Evolutionary conservation across 2,888 invertebrate species (phyloP), one percentile per base, ranked within the genome.

Genomic region (Orthosia incerta): DNA sequence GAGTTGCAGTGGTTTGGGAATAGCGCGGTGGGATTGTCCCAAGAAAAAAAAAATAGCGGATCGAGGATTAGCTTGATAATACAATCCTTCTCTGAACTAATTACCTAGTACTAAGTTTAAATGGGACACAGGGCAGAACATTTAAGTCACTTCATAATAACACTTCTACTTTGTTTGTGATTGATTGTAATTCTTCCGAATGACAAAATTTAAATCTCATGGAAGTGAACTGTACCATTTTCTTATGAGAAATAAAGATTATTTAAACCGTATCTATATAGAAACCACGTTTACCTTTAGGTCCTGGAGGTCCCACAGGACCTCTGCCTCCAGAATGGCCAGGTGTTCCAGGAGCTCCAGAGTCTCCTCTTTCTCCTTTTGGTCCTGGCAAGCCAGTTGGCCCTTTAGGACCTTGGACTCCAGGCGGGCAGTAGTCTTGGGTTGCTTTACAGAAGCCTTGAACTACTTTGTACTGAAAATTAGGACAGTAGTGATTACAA

Each of bases 361-460:
- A 93, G 2, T 97, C 97, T 3, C 98, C 98, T 64, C 97, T 97
- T 4, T 97, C 96, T 4, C 98, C 98, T 63, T 97, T 96, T 4
- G 97, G 97, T 4, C 98, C 97, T 1, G 96, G 95, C 11, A 93
- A 89, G 0, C 97, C 97, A 0, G 95, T 93, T 0, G 96, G 95
- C 0, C 98, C 98, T 59, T 97, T 96, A 0, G 97, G 96, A 0
- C 97, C 97, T 50, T 97, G 97, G 0, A 97, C 97, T 0, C 97
- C 97, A 0, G 97, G 97, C 0, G 98, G 98, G 86, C 98, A 99
- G 90, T 98, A 98, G 72, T 98, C 98, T 88, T 98, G 98, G 0
- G 98, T 98, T 13, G 98, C 98, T 87, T 97, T 97, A 91, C 99
- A 99, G 90, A 98, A 98, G 0, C 98, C 98, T 90, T 98, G 98